Base-by-base conservation (phyloP, 1,140 invertebrate species). In the Hyles vespertilio region DNA sequence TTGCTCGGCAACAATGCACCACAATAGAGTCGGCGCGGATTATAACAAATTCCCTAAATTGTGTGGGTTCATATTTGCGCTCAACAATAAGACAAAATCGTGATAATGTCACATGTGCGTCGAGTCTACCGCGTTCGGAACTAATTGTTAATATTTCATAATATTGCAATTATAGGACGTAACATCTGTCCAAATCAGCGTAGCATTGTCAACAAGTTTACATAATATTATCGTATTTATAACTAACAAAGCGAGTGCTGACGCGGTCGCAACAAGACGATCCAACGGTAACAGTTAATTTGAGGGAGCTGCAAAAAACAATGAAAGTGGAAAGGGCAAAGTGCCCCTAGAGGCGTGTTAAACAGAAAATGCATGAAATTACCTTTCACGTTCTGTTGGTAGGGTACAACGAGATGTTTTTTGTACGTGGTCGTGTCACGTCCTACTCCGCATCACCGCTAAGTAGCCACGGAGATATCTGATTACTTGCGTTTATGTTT, bases 91-190 rank as follows among this genome's bases (percentile, higher is more conserved):
- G 81, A 84, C 76, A 80, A 82, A 85, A 81, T 89, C 85, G 75
- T 80, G 77, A 87, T 83, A 83, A 79, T 86, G 81, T 87, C 84
- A 70, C 83, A 86, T 89, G 86, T 85, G 82, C 74, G 73, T 75
- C 72, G 67, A 77, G 78, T 79, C 81, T 78, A 78, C 69, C 72
- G 78, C 80, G 72, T 85, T 89, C 78, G 78, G 78, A 82, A 89
- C 86, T 89, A 89, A 87, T 89, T 87, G 84, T 69, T 68, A 62
- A 85, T 84, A 82, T 86, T 87, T 79, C 77, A 81, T 86, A 85
- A 86, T 77, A 66, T 66, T 58, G 70, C 65, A 63, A 79, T 87
- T 80, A 79, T 82, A 77, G 64, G 72, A 77, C 62, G 77, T 52
- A 80, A 84, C 86, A 87, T 89, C 86, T 89, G 86, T 74, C 74